These are phyloP conservation scores for Drosophila anomelani DNA, from an alignment of 2,888 invertebrate species.

Conservation along the genomic window DNA sequence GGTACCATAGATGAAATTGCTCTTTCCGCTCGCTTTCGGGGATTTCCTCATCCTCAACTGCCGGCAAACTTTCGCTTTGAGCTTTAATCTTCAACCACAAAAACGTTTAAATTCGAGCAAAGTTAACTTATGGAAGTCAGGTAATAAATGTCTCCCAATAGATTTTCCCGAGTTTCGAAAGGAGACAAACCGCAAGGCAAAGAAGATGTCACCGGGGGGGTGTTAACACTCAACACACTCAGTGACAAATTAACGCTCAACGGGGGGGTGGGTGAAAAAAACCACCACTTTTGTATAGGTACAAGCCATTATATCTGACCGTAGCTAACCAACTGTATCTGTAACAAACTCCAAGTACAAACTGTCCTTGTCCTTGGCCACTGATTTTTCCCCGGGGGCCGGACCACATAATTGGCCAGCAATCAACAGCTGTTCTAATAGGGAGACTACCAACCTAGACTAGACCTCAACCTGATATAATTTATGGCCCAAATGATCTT, in stretches of 20 bases:
- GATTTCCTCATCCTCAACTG: slow-evolving; percentile 1
- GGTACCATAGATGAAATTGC: slow-evolving; percentile 81
- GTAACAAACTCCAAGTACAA: slow-evolving; percentile 14
- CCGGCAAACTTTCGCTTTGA: slow-evolving; percentile 51
- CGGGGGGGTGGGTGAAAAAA: slow-evolving; percentile 38
- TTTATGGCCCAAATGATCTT: slow-evolving; percentile 42
- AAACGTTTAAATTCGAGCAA: slow-evolving; percentile 61
- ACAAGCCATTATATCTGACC: slow-evolving; percentile 45
- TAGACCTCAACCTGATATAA: slow-evolving; percentile 31
- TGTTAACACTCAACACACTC: slow-evolving; percentile 32
- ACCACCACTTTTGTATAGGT: slow-evolving; percentile 35
- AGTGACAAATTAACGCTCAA: slow-evolving; percentile 73
- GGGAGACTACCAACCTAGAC: neutral
- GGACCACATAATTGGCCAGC: slow-evolving; percentile 63
- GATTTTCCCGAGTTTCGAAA: slow-evolving; percentile 51
- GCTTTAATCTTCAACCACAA: slow-evolving; percentile 57
- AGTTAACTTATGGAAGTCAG: slow-evolving; percentile 50
- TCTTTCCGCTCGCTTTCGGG: slow-evolving; percentile 41
- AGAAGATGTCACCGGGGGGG: slow-evolving; percentile 29
- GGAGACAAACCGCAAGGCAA: slow-evolving; percentile 4
- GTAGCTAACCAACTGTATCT: slow-evolving; percentile 61
- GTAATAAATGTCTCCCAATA: slow-evolving; percentile 84
- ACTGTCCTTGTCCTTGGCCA: slow-evolving; percentile 53
- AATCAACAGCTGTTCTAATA: slow-evolving; percentile 65
- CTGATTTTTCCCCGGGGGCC: slow-evolving; percentile 75